Conservation (phyloP, 2,113 vertebrate genomes). For the Gallinago media region DNA sequence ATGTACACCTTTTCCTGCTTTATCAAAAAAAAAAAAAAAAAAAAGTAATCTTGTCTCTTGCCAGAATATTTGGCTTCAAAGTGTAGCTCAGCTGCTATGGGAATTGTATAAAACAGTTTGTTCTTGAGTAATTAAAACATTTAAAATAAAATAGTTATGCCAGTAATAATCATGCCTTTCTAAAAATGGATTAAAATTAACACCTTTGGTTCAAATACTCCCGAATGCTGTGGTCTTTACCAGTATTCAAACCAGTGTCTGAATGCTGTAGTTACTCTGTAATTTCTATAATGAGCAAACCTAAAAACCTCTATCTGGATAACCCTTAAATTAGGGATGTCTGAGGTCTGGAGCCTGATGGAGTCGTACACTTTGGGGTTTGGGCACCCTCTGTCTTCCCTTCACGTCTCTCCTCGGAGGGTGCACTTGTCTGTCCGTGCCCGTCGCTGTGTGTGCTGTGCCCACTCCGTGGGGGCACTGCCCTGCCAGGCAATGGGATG, state of each 20-base stretch:
- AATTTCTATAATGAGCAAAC: not conserved
- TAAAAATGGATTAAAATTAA: slow-evolving; percentile 61
- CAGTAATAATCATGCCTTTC: slow-evolving; percentile 44
- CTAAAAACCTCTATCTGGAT: not conserved
- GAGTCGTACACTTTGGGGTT: not conserved
- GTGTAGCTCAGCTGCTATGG: slow-evolving; percentile 1
- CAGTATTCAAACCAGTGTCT: not conserved
- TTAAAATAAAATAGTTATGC: not conserved
- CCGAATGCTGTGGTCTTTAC: not conserved
- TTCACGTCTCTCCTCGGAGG: not conserved
- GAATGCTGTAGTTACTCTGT: not conserved
- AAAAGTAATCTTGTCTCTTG: not conserved
- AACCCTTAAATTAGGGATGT: not conserved
- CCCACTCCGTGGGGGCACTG: not conserved
- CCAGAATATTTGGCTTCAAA: not conserved
- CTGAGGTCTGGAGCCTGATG: slow-evolving; percentile 3
- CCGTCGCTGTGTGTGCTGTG: fast-evolving
- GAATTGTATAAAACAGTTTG: slow-evolving; percentile 36
- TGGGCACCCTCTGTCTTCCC: not conserved
- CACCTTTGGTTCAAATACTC: not conserved
- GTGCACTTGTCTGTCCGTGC: not conserved
- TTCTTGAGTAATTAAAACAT: slow-evolving; percentile 45
- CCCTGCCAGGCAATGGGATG: not conserved
- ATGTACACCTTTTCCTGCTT: not conserved
- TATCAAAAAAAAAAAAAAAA: not conserved